phyloP scores from a whole-genome alignment of 2,888 invertebrate genomes.

The Cristatella mucedo region DNA sequence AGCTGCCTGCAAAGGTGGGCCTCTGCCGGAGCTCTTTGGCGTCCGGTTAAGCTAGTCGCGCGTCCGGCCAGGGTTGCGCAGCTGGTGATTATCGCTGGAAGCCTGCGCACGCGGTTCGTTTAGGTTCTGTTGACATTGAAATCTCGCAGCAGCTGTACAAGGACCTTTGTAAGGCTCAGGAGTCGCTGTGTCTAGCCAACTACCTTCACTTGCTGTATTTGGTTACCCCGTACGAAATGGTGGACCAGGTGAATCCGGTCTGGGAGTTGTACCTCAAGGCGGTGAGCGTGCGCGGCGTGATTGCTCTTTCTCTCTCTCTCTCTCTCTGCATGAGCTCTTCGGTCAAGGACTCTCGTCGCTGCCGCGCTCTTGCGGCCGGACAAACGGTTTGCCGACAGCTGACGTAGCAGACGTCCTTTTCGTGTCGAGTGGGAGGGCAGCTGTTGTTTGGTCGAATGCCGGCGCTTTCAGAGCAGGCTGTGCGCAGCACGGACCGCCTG shows the following conservation, averaged over 20 bases:
- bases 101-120: not conserved
- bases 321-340: too few species aligned
- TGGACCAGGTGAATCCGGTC: constrained; percentile 26
- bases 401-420: too few species aligned
- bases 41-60: not conserved
- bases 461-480: too few species aligned
- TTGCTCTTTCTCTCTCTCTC: too few species aligned
- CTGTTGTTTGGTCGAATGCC: too few species aligned
- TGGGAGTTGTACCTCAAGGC: constrained; percentile 32
- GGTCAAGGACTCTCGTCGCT: too few species aligned
- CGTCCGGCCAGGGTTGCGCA: too few species aligned
- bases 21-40: not conserved
- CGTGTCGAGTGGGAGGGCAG: too few species aligned
- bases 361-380: too few species aligned
- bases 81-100: too few species aligned
- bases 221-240: constrained; percentile 60
- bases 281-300: constrained; percentile 19
- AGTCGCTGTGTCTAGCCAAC: constrained; percentile 59
- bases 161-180: constrained; percentile 57
- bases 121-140: constrained; percentile 62
- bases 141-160: constrained; percentile 54
- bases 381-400: too few species aligned
- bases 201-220: constrained; percentile 72
- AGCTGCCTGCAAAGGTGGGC: constrained; percentile 61
- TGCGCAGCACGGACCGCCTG: too few species aligned